Conservation (phyloP, 2,113 vertebrate genomes). For the Larimichthys polyactis region DNA sequence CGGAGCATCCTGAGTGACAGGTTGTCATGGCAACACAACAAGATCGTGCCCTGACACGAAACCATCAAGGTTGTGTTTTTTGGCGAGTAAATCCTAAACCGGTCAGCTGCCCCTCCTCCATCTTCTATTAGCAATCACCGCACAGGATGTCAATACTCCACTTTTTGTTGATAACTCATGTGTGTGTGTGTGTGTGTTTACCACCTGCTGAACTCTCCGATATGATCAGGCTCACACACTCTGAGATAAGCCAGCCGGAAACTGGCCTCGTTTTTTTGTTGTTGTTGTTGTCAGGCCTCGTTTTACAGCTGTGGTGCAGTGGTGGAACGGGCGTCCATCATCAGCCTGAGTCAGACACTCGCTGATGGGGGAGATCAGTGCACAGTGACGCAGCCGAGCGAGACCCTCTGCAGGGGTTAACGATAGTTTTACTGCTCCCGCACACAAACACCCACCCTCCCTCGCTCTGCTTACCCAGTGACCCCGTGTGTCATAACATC, state of each 20-base stretch:
- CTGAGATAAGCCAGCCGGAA: conserved; percentile 63
- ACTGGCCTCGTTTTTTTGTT: not conserved
- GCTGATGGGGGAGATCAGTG: not conserved
- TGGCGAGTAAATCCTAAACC: conserved; percentile 59
- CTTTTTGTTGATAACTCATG: conserved; percentile 38
- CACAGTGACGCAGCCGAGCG: not conserved
- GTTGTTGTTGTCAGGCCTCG: not conserved
- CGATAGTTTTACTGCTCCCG: conserved; percentile 9
- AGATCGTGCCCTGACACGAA: conserved; percentile 41
- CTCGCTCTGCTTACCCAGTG: conserved; percentile 51
- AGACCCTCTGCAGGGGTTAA: conserved; percentile 8
- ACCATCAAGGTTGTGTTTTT: conserved; percentile 61
- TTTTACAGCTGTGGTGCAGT: conserved; percentile 20
- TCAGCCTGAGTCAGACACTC: conserved; percentile 43
- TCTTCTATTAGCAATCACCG: conserved; percentile 40
- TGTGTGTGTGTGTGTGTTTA: conserved; percentile 46
- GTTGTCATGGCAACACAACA: conserved; percentile 68
- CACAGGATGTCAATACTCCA: conserved; percentile 57
- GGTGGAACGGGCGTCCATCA: conserved; percentile 8
- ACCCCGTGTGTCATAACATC: conserved; percentile 71
- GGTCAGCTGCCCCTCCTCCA: not conserved
- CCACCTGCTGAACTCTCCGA: conserved; percentile 66
- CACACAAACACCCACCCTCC: not conserved
- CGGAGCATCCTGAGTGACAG: conserved; percentile 64
- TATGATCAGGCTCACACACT: conserved; percentile 57